Base-by-base conservation (phyloP, 2,888 invertebrate species). In the Oxytorus armatus region DNA sequence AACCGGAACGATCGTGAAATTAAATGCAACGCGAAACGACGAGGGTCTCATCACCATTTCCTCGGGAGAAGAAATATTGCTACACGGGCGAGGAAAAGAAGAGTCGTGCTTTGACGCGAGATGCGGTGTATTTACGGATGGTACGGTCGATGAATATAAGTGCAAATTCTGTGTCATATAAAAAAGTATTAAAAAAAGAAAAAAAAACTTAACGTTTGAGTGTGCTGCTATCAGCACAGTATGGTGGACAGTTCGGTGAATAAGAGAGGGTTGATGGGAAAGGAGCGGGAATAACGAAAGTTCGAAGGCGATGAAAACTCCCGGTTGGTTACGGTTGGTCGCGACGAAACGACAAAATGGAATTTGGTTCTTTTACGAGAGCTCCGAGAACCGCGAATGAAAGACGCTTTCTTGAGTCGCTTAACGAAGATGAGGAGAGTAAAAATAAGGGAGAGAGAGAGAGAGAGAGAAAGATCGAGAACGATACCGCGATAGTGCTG, bases 351-450 rank as follows among this genome's bases (percentile, higher is more conserved):
- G 82, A 81, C 70, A 80, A 83, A 83, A 82, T 70, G 79, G 69
- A 72, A 75, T 83, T 84, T 39, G 75, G 72, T 83, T 82, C 84
- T 83, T 84, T 84, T 83, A 82, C 65, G 75, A 81, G 75, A 66
- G 36, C 16, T 69, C 29, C 33, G 42, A 59, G 47, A 74, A 55
- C 25, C 23, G 44, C 18, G 11, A 55, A 49, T 36, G 53, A 66
- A 51, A 3, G 5, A n/a, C 21, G 25, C 25, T 39, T 44, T 21
- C 69, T n/a, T 23, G 25, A 44, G 53, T 16, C 44, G 42, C 36
- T 44, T 55, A 63, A 51, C 39, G 33, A 65, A 51, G 55, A 42
- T 55, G 10, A 21, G 18, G 7, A n/a, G 5, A 10, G 8, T 16
- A 3, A 7, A 3, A 18, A 29, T 49, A 25, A 44, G 59, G 36